phyloP scores from a whole-genome alignment of 2,113 vertebrate species.

The Physeter macrocephalus region DNA sequence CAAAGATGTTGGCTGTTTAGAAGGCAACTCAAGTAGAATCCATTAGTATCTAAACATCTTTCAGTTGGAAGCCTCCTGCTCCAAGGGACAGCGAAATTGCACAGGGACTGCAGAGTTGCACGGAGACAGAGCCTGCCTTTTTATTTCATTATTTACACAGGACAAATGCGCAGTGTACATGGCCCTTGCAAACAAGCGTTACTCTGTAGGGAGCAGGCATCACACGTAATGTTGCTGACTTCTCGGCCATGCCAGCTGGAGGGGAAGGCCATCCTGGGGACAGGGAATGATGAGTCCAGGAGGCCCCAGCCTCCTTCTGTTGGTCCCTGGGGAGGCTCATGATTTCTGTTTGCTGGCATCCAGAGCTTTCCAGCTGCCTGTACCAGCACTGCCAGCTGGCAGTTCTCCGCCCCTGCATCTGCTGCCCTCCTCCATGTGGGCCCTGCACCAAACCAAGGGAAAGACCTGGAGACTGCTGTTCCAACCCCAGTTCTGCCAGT shows the following conservation, averaged over 20 bases:
- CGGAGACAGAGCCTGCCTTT: background rate
- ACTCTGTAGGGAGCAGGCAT: background rate
- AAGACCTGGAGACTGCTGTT: background rate
- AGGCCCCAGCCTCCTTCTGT: background rate
- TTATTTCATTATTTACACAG: conserved; percentile 28
- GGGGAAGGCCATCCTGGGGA: background rate
- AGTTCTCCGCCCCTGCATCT: background rate
- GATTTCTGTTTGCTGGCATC: background rate
- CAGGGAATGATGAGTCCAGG: background rate
- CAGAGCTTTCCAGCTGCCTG: background rate
- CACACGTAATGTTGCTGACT: background rate
- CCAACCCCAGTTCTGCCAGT: background rate
- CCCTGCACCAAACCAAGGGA: background rate
- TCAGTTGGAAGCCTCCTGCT: background rate
- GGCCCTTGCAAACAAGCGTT: background rate
- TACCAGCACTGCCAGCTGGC: background rate
- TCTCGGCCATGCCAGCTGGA: background rate
- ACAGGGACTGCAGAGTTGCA: background rate
- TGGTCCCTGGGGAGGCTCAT: background rate
- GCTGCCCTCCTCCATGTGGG: background rate
- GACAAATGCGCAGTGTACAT: background rate
- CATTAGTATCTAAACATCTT: background rate
- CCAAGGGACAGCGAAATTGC: background rate
- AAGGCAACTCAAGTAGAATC: background rate
- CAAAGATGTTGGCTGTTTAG: background rate